Evolutionary conservation across 2,797 vertebrate species (phyloP), one percentile per base, ranked within the genome.

Genomic region (Gallinago stenura): DNA sequence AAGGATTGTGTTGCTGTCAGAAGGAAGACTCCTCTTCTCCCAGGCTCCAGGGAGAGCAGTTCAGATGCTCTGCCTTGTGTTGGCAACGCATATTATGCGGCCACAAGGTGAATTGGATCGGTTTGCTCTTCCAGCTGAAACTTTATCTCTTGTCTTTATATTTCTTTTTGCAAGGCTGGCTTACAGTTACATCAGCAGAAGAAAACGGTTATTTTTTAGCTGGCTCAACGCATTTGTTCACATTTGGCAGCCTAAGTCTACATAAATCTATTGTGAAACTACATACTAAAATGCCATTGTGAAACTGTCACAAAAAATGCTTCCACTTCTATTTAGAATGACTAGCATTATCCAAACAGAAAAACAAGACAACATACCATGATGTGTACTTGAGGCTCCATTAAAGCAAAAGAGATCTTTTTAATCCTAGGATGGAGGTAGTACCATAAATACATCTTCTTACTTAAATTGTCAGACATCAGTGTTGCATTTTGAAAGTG

Each of bases 41-140:
- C 31, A 73, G 72, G 88, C 58, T 39, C 33, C 12, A 7, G 31
- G 31, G 39, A 70, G 64, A 66, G 60, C 57, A 41, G 45, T 45
- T 89, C 35, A 46, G 30, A 6, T 39, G 45, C 57, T 75, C 22
- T 91, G 25, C 45, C 15, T 64, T 30, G 20, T 46, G 33, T 15
- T 89, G 83, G 73, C 51, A 48, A 2, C 4, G 20, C 35, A 12
- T 14, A 12, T 39, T 39, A 7, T 10, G 51, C 0, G 0, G 56
- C 86, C 89, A 71, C 48, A 18, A 77, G 95, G 95, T 94, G 90
- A 95, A 62, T n/a, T 70, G 89, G 64, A 80, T 94, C 48, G 7
- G 20, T 39, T 96, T 94, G 83, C 75, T 60, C 5, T 70, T 84
- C 78, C 60, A 83, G n/a, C 14, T 60, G 87, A 95, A 95, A 95